phyloP scores from a whole-genome alignment of 2,888 invertebrate genomes.

The Nemotelus pantherinus region DNA sequence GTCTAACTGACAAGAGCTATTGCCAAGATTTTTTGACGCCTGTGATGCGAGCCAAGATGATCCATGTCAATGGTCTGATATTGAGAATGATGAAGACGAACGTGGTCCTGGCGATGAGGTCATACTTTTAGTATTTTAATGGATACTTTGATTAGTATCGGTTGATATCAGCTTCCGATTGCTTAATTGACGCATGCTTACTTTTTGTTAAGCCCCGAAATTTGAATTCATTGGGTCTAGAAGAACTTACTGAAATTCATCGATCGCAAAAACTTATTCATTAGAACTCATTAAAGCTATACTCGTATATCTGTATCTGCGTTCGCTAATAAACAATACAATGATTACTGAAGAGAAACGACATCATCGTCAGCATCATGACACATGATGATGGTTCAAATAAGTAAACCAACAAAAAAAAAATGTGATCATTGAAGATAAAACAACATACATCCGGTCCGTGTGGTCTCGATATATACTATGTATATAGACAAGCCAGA shows the following conservation, averaged over 20 bases:
- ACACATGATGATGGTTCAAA: background rate
- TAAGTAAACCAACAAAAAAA: background rate
- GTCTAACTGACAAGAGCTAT: background rate
- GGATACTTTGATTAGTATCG: too few species aligned
- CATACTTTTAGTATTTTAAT: background rate
- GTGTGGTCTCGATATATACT: slow-evolving; percentile 46
- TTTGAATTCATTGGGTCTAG: too few species aligned
- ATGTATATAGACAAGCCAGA: background rate
- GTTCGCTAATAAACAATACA: too few species aligned
- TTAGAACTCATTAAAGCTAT: too few species aligned
- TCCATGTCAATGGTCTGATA: too few species aligned
- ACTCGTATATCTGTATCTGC: too few species aligned
- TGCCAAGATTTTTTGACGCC: background rate
- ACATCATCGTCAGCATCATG: slow-evolving; percentile 44
- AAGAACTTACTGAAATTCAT: too few species aligned
- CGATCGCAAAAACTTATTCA: too few species aligned
- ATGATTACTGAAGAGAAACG: too few species aligned
- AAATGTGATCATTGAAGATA: slow-evolving; percentile 48
- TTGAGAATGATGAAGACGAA: too few species aligned
- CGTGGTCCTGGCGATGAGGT: slow-evolving; percentile 23
- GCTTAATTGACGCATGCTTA: too few species aligned
- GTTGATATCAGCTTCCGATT: background rate
- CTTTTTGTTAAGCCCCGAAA: too few species aligned
- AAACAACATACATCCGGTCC: slow-evolving; percentile 51
- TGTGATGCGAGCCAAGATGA: background rate